A percentile compares a stretch with the other conserved stretches of the same genome.
Evolutionary conservation across 2,888 invertebrate genomes (phyloP).

Genomic region (Ypsolopha sequella): DNA sequence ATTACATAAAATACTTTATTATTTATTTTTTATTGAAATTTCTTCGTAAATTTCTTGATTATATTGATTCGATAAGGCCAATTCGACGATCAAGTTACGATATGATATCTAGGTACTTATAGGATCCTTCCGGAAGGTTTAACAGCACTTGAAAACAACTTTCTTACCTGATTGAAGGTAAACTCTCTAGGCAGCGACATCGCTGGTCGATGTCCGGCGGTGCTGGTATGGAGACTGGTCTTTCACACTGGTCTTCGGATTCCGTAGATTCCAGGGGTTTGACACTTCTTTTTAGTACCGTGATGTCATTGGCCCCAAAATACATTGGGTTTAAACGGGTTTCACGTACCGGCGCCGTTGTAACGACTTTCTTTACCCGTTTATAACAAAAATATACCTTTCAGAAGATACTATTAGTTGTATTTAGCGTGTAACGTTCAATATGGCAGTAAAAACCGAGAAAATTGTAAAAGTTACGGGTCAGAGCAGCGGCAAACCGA

Average conservation of each 20-base stretch:
- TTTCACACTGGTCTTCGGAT: conserved; percentile 41
- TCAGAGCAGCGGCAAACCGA: background rate
- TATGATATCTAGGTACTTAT: too few species aligned
- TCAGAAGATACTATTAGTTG: background rate
- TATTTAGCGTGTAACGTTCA: background rate
- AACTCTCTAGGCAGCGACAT: conserved; percentile 75
- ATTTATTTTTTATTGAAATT: too few species aligned
- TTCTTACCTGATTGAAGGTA: conserved; percentile 68
- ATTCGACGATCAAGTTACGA: too few species aligned
- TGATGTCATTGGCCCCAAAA: conserved; percentile 47
- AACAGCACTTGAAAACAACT: too few species aligned
- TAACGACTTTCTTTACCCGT: conserved; percentile 28
- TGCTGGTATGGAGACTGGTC: conserved; percentile 40
- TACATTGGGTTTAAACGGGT: conserved; percentile 44
- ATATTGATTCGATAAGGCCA: too few species aligned
- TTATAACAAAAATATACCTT: conserved; percentile 12
- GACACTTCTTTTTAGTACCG: conserved; percentile 20
- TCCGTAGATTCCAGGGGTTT: conserved; percentile 48
- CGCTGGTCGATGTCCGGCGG: conserved; percentile 34
- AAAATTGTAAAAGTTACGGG: conserved; percentile 3
- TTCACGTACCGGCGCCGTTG: conserved; percentile 39
- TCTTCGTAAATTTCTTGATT: too few species aligned
- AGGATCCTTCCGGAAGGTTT: too few species aligned
- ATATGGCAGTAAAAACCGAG: background rate
- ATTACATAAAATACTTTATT: too few species aligned